Evolutionary conservation across 2,888 invertebrate genomes (phyloP).

Genomic region (Chaitophorus viminalis): DNA sequence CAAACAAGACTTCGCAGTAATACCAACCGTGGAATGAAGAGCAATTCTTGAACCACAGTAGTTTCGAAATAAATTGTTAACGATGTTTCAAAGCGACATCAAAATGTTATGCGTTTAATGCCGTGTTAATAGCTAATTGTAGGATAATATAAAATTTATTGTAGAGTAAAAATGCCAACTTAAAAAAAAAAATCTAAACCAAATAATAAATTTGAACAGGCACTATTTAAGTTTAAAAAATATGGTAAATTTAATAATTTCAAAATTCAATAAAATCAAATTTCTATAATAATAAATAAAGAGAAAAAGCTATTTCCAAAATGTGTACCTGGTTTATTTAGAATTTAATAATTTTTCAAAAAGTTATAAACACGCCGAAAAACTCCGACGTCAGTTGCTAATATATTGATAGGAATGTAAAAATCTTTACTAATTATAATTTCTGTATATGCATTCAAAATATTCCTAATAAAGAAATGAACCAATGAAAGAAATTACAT

Average conservation of each 20-base stretch:
- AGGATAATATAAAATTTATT: neutral
- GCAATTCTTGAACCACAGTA: neutral
- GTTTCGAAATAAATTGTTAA: neutral
- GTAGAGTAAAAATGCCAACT: too few species aligned
- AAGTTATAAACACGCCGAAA: neutral
- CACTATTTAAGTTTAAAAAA: too few species aligned
- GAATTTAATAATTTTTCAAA: neutral
- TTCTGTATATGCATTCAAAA: neutral
- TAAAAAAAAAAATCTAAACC: neutral
- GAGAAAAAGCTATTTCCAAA: too few species aligned
- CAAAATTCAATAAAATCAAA: too few species aligned
- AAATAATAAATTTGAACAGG: neutral
- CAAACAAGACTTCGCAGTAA: slow-evolving; percentile 52
- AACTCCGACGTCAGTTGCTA: neutral
- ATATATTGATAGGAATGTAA: neutral
- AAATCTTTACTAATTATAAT: too few species aligned
- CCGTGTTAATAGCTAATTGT: neutral
- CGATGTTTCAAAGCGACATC: neutral
- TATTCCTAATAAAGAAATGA: neutral
- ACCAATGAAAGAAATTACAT: neutral
- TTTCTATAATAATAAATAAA: too few species aligned
- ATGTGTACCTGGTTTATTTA: too few species aligned
- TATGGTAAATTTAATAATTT: too few species aligned
- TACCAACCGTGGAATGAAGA: slow-evolving; percentile 27
- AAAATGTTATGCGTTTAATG: neutral